Evolutionary conservation across 2,113 vertebrate genomes (phyloP), one percentile per base, ranked within the genome.

Genomic region (Ammospiza caudacuta): DNA sequence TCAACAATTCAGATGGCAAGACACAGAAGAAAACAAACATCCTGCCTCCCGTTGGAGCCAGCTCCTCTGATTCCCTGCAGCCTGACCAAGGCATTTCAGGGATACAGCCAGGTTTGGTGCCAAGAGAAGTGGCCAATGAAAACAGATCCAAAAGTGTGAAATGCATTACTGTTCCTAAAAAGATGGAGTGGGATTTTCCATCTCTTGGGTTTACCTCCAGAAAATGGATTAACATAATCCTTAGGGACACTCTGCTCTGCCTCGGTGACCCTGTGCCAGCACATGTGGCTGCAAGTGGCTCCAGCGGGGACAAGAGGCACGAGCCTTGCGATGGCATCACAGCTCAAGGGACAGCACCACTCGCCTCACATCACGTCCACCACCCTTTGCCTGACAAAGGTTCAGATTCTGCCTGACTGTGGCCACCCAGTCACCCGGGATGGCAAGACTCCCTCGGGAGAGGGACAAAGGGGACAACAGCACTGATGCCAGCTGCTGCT

Each of bases 221-320:
- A 76, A 92, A 96, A 96, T n/a, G 73, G 80, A 95, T 90, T 87
- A 93, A 52, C n/a, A 51, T 55, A 84, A 95, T 92, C 80, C 83
- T 80, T 8, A 17, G 62, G 62, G 54, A 74, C 69, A 16, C 58
- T 89, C 58, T 6, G 12, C 83, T 93, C 49, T 15, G 79, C 24
- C 51, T 79, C 0, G 0, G 75, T 41, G 67, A 79, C 81, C 66
- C 76, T 0, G 2, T 81, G 93, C 54, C 92, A 90, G 78, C 69
- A 23, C 31, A 25, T 11, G 57, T 2, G 12, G 69, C 77, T 82
- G 52, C 61, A 37, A 84, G 77, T 6, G 43, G 73, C 69, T 73
- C 76, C 82, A 29, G 58, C 3, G n/a, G 54, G 49, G 44, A 89
- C 9, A 5, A 76, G 31, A 52, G 51, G 9, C 25, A 19, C 20